phyloP scores from a whole-genome alignment of 2,888 invertebrate genomes.

The Perdita meconis region DNA sequence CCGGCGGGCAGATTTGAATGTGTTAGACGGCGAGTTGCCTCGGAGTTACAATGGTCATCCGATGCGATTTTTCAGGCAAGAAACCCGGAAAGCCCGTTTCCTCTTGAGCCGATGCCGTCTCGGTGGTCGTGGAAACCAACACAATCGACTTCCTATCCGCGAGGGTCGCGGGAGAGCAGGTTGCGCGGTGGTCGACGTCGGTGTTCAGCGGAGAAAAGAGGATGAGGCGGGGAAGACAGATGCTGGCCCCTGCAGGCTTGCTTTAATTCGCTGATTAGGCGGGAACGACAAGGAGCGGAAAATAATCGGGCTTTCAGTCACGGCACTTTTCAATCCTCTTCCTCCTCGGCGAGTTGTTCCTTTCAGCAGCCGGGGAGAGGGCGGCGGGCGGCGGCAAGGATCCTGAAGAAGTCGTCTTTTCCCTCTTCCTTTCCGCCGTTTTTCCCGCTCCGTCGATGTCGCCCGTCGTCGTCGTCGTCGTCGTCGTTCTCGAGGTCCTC shows the following conservation, averaged over 20 bases:
- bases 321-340: conserved; percentile 79
- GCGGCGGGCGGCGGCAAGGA: conserved; percentile 39
- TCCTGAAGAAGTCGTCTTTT: conserved; percentile 54
- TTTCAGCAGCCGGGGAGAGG: conserved; percentile 66
- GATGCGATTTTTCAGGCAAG: conserved; percentile 54
- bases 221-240: conserved; percentile 42
- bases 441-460: conserved; percentile 57
- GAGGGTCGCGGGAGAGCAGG: conserved; percentile 15
- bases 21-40: conserved; percentile 37
- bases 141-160: conserved; percentile 67
- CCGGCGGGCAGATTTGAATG: background rate
- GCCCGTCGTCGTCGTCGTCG: conserved; percentile 47
- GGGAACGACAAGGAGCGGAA: conserved; percentile 78
- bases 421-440: conserved; percentile 31
- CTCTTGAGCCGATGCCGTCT: conserved; percentile 44
- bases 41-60: conserved; percentile 63
- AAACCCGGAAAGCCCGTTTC: conserved; percentile 22
- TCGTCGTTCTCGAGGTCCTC: no score
- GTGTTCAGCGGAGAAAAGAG: conserved; percentile 19
- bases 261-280: conserved; percentile 82
- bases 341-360: conserved; percentile 71
- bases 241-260: conserved; percentile 71
- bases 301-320: conserved; percentile 79
- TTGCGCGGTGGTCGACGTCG: conserved; percentile 19
- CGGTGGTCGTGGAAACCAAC: conserved; percentile 46